A percentile compares a stretch with the other conserved stretches of the same genome.
Evolutionary conservation across 2,113 vertebrate species (phyloP).

Genomic region (Elaphurus davidianus): DNA sequence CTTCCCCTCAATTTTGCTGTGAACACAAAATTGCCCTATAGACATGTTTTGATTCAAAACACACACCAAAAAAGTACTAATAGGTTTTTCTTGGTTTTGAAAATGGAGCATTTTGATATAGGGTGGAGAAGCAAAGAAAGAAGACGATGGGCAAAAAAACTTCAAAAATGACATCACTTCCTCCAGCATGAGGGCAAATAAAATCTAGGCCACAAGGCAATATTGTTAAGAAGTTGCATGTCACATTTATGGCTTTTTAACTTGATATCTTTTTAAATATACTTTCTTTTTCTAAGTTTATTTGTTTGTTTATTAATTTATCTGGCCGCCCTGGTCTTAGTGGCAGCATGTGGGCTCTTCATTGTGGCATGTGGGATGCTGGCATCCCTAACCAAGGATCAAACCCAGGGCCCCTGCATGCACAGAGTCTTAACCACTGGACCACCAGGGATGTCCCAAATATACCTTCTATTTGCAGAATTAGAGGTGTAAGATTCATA

Average conservation of each 20-base stretch:
- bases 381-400: too few species aligned
- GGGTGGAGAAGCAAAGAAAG: neutral
- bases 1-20: neutral
- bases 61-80: neutral
- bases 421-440: too few species aligned
- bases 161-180: neutral
- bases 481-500: neutral
- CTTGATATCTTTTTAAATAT: neutral
- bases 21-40: neutral
- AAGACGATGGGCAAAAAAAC: neutral
- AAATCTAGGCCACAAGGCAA: neutral
- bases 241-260: neutral
- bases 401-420: too few species aligned
- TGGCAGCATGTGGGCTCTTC: too few species aligned
- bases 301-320: too few species aligned
- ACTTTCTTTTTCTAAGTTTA: too few species aligned
- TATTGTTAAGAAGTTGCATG: neutral
- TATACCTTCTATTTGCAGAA: neutral
- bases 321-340: too few species aligned
- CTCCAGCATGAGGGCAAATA: neutral
- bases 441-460: too few species aligned
- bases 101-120: neutral
- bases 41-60: neutral
- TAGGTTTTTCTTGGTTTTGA: neutral
- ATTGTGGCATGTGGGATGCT: too few species aligned